phyloP scores from a whole-genome alignment of 2,888 invertebrate genomes.

The Tanypteryx hageni region DNA sequence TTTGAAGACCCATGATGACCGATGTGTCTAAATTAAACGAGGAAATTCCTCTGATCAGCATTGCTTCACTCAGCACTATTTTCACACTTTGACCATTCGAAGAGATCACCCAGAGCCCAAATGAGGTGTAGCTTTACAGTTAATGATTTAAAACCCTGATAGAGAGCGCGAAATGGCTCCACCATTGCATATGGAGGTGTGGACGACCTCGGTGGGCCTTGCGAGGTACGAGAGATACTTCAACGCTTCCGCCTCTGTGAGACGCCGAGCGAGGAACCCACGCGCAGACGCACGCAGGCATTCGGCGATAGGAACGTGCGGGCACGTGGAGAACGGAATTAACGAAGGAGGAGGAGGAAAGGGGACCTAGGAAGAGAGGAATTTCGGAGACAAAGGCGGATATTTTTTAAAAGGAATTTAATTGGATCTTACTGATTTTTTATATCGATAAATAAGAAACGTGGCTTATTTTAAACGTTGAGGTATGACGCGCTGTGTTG shows the following conservation, averaged over 20 bases:
- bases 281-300: constrained; percentile 8
- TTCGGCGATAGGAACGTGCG: constrained; percentile 17
- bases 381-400: neutral
- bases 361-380: neutral
- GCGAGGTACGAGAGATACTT: neutral
- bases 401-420: neutral
- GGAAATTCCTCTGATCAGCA: too few species aligned
- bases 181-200: neutral
- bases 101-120: neutral
- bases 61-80: too few species aligned
- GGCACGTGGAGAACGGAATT: constrained; percentile 6
- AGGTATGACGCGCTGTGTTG: too few species aligned
- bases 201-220: constrained; percentile 31
- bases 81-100: neutral
- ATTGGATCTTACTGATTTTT: too few species aligned
- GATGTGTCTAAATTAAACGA: too few species aligned
- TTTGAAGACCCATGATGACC: too few species aligned
- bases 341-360: neutral
- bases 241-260: constrained; percentile 13
- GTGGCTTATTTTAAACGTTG: too few species aligned
- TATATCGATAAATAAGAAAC: too few species aligned
- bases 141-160: constrained; percentile 22
- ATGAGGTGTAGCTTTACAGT: neutral
- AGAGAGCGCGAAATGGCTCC: constrained; percentile 9
- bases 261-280: neutral